Evolutionary conservation across 2,888 invertebrate genomes (phyloP).

Genomic region (Orgyia antiqua): DNA sequence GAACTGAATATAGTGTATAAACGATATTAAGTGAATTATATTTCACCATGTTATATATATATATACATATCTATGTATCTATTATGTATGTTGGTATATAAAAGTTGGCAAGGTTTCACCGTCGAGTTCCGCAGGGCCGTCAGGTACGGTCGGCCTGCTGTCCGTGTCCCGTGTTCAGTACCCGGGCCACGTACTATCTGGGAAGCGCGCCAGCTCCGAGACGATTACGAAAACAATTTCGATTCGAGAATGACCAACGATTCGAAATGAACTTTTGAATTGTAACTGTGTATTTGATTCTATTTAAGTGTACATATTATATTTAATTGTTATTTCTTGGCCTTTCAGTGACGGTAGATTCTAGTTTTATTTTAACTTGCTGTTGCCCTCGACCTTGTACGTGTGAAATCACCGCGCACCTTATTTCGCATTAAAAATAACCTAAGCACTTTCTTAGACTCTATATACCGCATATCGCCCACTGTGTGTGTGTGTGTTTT

Average conservation of each 20-base stretch:
- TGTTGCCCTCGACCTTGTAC: no score
- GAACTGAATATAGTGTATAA: background rate
- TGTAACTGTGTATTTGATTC: constrained; percentile 26
- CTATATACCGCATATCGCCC: no score
- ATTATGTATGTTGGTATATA: background rate
- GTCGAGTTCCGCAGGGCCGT: constrained; percentile 17
- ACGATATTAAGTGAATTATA: background rate
- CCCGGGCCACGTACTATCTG: constrained; percentile 30
- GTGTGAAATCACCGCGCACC: no score
- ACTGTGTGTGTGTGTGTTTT: no score
- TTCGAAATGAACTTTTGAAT: constrained; percentile 24
- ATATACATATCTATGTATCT: no score
- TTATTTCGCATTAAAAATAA: no score
- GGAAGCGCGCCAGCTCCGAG: constrained; percentile 29
- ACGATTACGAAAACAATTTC: constrained; percentile 30
- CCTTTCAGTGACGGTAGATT: no score
- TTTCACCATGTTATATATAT: background rate
- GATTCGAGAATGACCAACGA: constrained; percentile 27
- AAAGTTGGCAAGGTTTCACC: constrained; percentile 27
- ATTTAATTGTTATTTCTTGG: no score
- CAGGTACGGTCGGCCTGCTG: constrained; percentile 1
- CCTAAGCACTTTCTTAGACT: no score
- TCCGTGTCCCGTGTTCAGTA: constrained; percentile 15
- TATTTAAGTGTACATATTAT: constrained; percentile 21
- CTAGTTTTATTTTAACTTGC: no score